A percentile compares a stretch with the other conserved stretches of the same genome.
Evolutionary conservation across 2,888 invertebrate genomes (phyloP).

Genomic region (Heliothis peltigera): DNA sequence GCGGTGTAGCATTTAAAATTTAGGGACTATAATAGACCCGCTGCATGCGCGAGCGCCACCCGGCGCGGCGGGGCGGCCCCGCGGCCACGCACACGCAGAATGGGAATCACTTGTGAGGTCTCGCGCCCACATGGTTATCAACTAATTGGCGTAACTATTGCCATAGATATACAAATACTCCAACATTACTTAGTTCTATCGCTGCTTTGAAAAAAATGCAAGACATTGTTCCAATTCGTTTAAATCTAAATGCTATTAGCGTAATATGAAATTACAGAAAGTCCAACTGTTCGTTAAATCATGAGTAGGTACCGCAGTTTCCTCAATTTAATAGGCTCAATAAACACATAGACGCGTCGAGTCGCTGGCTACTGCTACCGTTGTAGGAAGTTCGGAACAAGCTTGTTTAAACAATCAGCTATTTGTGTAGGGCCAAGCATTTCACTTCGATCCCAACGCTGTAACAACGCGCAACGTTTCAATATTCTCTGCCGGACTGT

Average conservation of each 20-base stretch:
- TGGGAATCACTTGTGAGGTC: conserved; percentile 61
- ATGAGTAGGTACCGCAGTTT: conserved; percentile 37
- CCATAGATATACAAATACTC: conserved; percentile 39
- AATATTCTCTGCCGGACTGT: conserved; percentile 22
- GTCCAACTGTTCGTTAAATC: conserved; percentile 35
- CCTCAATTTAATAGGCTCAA: conserved; percentile 34
- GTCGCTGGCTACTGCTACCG: conserved; percentile 18
- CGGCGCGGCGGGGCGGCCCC: conserved; percentile 23
- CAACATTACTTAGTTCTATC: neutral
- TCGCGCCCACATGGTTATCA: conserved; percentile 64
- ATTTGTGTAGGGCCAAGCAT: conserved; percentile 47
- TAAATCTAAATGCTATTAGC: too few species aligned
- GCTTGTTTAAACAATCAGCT: conserved; percentile 55
- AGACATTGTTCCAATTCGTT: neutral
- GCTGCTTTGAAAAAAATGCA: neutral
- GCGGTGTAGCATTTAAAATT: too few species aligned
- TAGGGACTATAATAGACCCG: neutral
- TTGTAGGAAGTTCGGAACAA: conserved; percentile 41
- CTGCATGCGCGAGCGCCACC: conserved; percentile 19
- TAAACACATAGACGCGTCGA: conserved; percentile 36
- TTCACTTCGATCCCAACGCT: conserved; percentile 37
- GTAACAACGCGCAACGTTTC: conserved; percentile 22
- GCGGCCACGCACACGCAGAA: conserved; percentile 61
- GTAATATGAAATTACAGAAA: conserved; percentile 11
- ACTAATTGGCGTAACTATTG: conserved; percentile 3